Evolutionary conservation across 2,888 invertebrate genomes (phyloP).

Genomic region (Acanthosoma haemorrhoidale): DNA sequence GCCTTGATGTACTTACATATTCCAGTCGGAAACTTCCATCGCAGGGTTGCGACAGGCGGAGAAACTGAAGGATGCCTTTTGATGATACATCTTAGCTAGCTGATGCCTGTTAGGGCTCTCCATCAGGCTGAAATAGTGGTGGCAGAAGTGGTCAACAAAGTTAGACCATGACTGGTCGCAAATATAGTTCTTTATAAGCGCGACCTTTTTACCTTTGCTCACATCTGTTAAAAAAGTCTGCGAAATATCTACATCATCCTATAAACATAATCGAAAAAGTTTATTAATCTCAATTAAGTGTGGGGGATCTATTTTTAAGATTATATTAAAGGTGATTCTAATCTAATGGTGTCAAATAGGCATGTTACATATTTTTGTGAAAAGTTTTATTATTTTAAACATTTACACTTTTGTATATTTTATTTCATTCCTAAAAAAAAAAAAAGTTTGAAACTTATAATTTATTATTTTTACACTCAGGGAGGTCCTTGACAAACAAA

Average conservation of each 20-base stretch:
- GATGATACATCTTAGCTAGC: conserved; percentile 22
- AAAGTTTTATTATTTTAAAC: no score
- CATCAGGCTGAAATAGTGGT: conserved; percentile 26
- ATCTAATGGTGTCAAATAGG: no score
- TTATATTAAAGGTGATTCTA: no score
- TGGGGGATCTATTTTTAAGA: no score
- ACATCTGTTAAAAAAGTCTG: background rate
- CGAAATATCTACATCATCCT: conserved; percentile 27
- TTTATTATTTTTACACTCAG: no score
- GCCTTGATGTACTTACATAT: background rate
- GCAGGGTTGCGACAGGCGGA: conserved; percentile 3
- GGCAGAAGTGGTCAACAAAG: conserved; percentile 28
- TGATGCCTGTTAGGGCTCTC: background rate
- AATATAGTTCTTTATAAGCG: conserved; percentile 10
- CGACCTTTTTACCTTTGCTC: background rate
- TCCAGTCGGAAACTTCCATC: background rate
- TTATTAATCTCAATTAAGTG: no score
- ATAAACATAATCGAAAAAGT: no score
- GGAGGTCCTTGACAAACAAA: no score
- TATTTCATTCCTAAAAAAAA: no score
- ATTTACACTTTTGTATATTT: no score
- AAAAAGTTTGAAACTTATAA: no score
- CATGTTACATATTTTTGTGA: no score
- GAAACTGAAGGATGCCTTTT: conserved; percentile 2
- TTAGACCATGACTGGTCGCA: background rate